Evolutionary conservation across 2,113 vertebrate species (phyloP), one percentile per base, ranked within the genome.

Genomic region (Patagioenas fasciata): DNA sequence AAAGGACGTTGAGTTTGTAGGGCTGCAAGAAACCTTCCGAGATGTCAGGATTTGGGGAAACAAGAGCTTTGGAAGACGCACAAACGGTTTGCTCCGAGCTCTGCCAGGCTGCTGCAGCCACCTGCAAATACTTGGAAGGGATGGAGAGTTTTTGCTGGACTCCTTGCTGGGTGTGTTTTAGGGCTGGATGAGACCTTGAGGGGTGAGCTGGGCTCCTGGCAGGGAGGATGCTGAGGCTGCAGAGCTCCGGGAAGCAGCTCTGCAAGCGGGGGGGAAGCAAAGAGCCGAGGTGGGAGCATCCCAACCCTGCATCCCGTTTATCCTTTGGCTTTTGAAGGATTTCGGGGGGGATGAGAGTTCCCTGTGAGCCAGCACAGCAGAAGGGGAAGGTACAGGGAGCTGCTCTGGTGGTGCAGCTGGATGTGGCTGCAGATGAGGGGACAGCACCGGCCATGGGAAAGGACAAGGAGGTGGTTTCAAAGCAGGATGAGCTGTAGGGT

Each of bases 401-500:
- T 65, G 92, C 42, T 11, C 18, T 7, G 36, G 38, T 2, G 13
- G 72, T 29, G 81, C 88, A 47, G 17, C 7, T 19, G 44, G 44
- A 18, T 47, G 89, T 1, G 80, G 72, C 87, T 96, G 80, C 87
- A 82, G 93, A 95, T 84, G 91, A 96, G 92, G 75, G 74, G 80
- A 74, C 89, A 64, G 74, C 28, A 15, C 64, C 1, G 36, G 24
- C 78, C 84, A 21, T 71, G 4, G 60, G 91, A 75, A 95, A 70
- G 31, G 85, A 66, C 8, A 26, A 60, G 91, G 86, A 1, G 5
- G 34, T 56, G 58, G 54, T 93, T 96, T 96, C 95, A 96, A 95
- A 96, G 96, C 93, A 89, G 93, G 89, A 71, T 0, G 18, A 85
- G 9, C 91, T 67, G 95, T 81, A 31, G 91, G 88, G 85, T 81